Conservation (phyloP, 2,113 vertebrate species). For the Psilopsiagon aurifrons region DNA sequence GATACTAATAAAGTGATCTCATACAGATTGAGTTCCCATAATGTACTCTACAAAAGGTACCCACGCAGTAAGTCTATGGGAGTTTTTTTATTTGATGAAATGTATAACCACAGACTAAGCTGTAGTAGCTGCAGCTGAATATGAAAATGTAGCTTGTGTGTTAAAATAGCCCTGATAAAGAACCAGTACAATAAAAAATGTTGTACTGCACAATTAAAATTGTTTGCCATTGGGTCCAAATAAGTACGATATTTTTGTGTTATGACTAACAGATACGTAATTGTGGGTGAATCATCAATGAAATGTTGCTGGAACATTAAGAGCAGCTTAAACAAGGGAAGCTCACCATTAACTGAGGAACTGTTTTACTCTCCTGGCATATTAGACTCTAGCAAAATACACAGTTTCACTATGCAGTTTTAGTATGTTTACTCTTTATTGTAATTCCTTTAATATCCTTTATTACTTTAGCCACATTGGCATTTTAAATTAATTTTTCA, state of each 20-base stretch:
- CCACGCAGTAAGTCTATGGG: neutral
- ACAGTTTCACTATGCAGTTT: neutral
- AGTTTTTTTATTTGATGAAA: neutral
- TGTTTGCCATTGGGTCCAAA: neutral
- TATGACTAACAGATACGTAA: neutral
- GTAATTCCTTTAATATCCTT: neutral
- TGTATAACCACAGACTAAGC: neutral
- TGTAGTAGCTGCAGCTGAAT: neutral
- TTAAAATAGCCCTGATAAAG: neutral
- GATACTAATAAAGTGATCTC: neutral
- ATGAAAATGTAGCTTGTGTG: neutral
- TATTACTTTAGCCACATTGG: neutral
- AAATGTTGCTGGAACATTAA: neutral
- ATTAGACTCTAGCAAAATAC: neutral
- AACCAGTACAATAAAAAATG: neutral
- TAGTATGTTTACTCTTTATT: neutral
- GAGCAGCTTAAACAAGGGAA: neutral
- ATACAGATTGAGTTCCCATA: neutral
- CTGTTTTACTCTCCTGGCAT: rapidly evolving
- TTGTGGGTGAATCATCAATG: neutral
- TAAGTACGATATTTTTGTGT: neutral
- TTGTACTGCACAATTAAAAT: neutral
- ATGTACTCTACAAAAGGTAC: neutral
- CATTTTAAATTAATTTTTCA: neutral
- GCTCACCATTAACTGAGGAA: neutral